Percentiles rank a stretch among this genome's conserved stretches.
phyloP scores from a whole-genome alignment of 2,888 invertebrate species.

The Dryococelus australis region DNA sequence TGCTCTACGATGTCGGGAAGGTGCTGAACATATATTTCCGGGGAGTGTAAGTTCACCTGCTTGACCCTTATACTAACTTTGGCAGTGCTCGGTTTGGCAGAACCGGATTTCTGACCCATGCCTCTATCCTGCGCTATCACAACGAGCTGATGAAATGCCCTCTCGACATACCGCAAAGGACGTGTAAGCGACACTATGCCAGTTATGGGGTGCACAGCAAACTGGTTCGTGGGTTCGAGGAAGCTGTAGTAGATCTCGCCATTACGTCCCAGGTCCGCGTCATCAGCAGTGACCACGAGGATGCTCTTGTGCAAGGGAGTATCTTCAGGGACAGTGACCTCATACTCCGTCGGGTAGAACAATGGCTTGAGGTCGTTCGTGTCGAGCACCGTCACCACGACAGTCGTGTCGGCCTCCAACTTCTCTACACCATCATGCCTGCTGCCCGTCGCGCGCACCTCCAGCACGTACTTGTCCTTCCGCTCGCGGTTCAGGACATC shows the following conservation, averaged over 20 bases:
- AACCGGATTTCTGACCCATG: constrained; percentile 62
- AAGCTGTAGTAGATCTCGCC: constrained; percentile 98
- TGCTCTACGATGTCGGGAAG: constrained; percentile 83
- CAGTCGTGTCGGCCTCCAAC: constrained; percentile 72
- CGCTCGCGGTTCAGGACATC: constrained; percentile 94
- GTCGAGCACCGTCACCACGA: constrained; percentile 78
- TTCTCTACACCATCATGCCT: constrained; percentile 65
- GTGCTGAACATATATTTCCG: constrained; percentile 81
- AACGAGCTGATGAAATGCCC: constrained; percentile 73
- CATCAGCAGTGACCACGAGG: constrained; percentile 84
- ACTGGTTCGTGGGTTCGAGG: constrained; percentile 79
- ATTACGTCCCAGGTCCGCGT: constrained; percentile 95
- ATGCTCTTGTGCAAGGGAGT: constrained; percentile 84
- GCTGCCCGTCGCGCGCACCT: constrained; percentile 75
- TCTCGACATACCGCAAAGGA: constrained; percentile 75
- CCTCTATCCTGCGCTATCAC: constrained; percentile 91
- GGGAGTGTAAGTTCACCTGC: constrained; percentile 85
- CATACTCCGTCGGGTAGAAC: constrained; percentile 90
- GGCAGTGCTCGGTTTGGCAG: constrained; percentile 73
- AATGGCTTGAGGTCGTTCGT: constrained; percentile 93
- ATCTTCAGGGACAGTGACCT: constrained; percentile 87
- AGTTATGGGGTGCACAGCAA: constrained; percentile 92
- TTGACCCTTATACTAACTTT: constrained; percentile 78
- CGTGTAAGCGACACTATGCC: constrained; percentile 87
- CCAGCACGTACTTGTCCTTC: constrained; percentile 80